Percentiles rank a stretch among this genome's conserved stretches.
phyloP scores from a whole-genome alignment of 1,140 invertebrate species.

The Heterodera schachtii region DNA sequence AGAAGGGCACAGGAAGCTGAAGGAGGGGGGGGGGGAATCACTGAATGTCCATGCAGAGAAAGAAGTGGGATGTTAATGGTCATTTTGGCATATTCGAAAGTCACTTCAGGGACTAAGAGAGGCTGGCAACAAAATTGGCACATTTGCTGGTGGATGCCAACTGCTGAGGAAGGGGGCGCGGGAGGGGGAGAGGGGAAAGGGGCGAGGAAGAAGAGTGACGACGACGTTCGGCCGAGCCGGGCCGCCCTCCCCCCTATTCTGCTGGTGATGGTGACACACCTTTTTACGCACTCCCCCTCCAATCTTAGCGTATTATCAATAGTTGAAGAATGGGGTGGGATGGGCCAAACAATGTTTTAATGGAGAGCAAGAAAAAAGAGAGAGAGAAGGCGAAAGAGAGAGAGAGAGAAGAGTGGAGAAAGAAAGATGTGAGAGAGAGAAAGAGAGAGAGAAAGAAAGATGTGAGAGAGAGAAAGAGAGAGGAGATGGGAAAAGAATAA shows the following conservation, averaged over 20 bases:
- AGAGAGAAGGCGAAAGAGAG: background rate
- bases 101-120: too few species aligned
- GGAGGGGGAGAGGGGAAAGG: background rate
- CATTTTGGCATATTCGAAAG: too few species aligned
- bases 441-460: background rate
- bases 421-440: background rate
- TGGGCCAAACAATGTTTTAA: background rate
- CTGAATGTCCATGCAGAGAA: background rate
- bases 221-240: background rate
- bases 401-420: background rate
- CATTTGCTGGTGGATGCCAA: background rate
- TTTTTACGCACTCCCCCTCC: background rate
- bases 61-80: too few species aligned
- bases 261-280: background rate
- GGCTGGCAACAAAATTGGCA: background rate
- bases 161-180: background rate
- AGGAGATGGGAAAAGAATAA: too few species aligned
- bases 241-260: background rate
- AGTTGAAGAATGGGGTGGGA: background rate
- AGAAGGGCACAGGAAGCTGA: background rate
- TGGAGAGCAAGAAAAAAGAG: background rate
- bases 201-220: background rate
- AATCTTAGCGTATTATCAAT: background rate
- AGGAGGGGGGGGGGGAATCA: background rate
- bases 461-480: too few species aligned